Percentiles rank a stretch among this genome's conserved stretches.
Evolutionary conservation across 2,113 vertebrate genomes (phyloP).

Genomic region (Stegastes partitus): DNA sequence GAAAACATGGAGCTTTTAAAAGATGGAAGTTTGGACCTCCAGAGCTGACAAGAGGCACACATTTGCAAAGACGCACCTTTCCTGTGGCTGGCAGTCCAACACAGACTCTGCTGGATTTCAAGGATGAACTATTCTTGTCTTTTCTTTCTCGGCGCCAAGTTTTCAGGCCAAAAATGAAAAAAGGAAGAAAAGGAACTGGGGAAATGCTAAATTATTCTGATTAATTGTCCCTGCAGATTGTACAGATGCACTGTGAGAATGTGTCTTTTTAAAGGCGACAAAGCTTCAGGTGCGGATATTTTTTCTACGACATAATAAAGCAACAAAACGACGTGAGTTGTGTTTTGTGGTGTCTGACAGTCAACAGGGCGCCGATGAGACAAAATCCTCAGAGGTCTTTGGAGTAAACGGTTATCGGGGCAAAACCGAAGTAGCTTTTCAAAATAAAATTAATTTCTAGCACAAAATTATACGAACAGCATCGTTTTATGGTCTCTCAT

Average conservation of each 20-base stretch:
- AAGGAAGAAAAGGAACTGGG: background rate
- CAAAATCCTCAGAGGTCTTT: too few species aligned
- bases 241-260: constrained; percentile 7
- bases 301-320: constrained; percentile 51
- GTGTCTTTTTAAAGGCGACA: background rate
- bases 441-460: too few species aligned
- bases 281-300: constrained; percentile 27
- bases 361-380: too few species aligned
- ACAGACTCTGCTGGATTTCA: constrained; percentile 24
- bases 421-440: too few species aligned
- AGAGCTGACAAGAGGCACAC: background rate
- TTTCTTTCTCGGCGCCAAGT: constrained; percentile 39
- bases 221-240: constrained; percentile 7
- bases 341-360: too few species aligned
- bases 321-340: background rate
- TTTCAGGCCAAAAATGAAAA: too few species aligned
- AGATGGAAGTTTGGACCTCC: constrained; percentile 13
- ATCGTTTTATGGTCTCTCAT: too few species aligned
- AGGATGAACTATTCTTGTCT: background rate
- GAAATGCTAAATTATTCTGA: too few species aligned
- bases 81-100: background rate
- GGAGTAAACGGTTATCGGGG: too few species aligned
- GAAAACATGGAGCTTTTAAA: constrained; percentile 2
- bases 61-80: constrained; percentile 1
- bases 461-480: too few species aligned